Evolutionary conservation across 64 coral and sea anemone species (phyloP).

Genomic region (Astreopora myriophthalma): DNA sequence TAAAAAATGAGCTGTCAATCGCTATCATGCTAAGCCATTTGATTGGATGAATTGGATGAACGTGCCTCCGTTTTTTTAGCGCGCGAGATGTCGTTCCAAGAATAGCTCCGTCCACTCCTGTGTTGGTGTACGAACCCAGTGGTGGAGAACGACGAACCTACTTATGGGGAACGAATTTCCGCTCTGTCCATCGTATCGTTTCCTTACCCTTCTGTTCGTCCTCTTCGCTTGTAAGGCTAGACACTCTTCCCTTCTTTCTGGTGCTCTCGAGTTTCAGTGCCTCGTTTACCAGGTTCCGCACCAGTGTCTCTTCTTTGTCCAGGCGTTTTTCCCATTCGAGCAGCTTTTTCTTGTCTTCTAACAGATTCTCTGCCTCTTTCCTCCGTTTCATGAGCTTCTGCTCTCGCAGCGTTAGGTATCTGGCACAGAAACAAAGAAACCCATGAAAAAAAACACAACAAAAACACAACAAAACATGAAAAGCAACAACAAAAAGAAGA

Average conservation of each 20-base stretch:
- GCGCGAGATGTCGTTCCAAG: no score
- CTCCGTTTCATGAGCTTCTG: constrained; percentile 83
- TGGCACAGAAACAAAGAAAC: not conserved
- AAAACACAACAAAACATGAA: not conserved
- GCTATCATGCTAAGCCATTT: no score
- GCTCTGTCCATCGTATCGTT: not conserved
- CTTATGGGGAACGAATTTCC: no score
- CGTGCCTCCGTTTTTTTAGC: no score
- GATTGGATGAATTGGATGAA: no score
- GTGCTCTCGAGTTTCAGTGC: constrained; percentile 73
- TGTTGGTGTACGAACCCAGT: no score
- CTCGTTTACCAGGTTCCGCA: constrained; percentile 81
- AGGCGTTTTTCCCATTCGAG: constrained; percentile 88
- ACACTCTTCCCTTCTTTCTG: constrained; percentile 1
- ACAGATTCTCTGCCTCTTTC: constrained; percentile 81
- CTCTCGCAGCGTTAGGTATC: constrained; percentile 91
- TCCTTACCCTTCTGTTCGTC: constrained; percentile 60
- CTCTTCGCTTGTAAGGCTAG: constrained; percentile 7
- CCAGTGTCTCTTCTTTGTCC: constrained; percentile 82
- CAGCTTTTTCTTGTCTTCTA: constrained; percentile 81
- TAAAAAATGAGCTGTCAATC: no score
- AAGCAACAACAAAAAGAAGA: no score
- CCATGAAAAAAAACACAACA: not conserved
- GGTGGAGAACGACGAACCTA: no score
- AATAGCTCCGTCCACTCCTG: no score